Evolutionary conservation across 2,113 vertebrate genomes (phyloP).

Genomic region (Irena cyanogastra): DNA sequence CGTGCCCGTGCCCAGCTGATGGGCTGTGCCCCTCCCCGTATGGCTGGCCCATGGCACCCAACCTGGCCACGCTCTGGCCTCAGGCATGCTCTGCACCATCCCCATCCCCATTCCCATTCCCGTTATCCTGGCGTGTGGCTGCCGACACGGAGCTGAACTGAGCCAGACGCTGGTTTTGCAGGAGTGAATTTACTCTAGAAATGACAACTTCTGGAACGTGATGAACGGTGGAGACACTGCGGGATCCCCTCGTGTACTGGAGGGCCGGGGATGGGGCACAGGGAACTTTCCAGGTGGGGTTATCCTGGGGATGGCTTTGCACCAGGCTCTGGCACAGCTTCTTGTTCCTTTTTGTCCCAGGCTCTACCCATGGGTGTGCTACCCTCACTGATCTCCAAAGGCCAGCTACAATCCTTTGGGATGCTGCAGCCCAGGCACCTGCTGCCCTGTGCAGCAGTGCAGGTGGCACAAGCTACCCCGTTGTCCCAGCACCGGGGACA

Average conservation of each 20-base stretch:
- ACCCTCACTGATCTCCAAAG: not conserved
- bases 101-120: not conserved
- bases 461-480: fast-evolving
- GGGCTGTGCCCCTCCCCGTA: not conserved
- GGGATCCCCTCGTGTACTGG: fast-evolving
- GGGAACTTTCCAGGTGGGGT: not conserved
- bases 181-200: constrained; percentile 3
- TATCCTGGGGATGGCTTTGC: not conserved
- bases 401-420: fast-evolving
- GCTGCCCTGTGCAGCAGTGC: not conserved
- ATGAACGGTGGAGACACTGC: not conserved
- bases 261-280: not conserved
- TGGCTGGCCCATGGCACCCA: not conserved
- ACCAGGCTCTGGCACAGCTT: not conserved
- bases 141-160: fast-evolving
- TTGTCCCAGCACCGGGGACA: not conserved
- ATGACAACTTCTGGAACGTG: not conserved
- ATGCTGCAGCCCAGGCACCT: not conserved
- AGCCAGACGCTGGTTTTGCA: fast-evolving
- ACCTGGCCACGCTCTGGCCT: not conserved
- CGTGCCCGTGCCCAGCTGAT: fast-evolving
- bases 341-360: not conserved
- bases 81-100: fast-evolving
- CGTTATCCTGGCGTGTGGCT: fast-evolving
- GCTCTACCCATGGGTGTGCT: not conserved